These are phyloP conservation scores for Drosophila nigrodunni DNA, from an alignment of 1,140 invertebrate species.

Conservation along the genomic window DNA sequence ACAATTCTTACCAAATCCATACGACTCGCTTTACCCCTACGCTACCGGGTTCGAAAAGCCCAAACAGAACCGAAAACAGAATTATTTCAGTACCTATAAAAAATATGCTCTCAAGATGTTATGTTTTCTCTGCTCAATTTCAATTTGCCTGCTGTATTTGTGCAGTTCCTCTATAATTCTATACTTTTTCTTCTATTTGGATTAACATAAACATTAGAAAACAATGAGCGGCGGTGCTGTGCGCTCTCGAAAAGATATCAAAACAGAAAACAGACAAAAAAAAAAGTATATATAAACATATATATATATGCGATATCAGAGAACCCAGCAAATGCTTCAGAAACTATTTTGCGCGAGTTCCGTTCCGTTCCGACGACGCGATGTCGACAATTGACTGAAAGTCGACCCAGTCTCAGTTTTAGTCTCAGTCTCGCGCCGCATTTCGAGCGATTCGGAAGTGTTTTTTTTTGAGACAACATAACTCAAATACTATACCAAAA, in stretches of 20 bases:
- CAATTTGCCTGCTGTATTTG: neutral
- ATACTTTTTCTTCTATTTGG: slow-evolving; percentile 11
- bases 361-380: slow-evolving; percentile 65
- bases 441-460: slow-evolving; percentile 81
- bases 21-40: no score
- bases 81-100: no score
- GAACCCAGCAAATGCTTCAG: slow-evolving; percentile 42
- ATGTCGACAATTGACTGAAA: slow-evolving; percentile 56
- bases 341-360: slow-evolving; percentile 68
- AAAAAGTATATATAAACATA: slow-evolving; percentile 5
- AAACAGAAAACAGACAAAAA: neutral
- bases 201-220: slow-evolving; percentile 52
- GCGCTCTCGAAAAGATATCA: slow-evolving; percentile 38
- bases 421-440: slow-evolving; percentile 76
- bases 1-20: no score
- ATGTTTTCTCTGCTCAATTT: slow-evolving; percentile 2
- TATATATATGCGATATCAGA: slow-evolving; percentile 40
- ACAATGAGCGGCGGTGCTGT: slow-evolving; percentile 26
- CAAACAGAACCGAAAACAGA: no score
- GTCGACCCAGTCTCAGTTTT: slow-evolving; percentile 61
- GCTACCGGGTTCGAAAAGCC: no score
- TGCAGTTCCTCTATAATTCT: neutral
- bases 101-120: slow-evolving; percentile 2
- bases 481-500: slow-evolving; percentile 1
- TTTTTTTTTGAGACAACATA: slow-evolving; percentile 51